Percentiles rank a stretch among this genome's conserved stretches.
Conservation (phyloP, 2,113 vertebrate genomes). For the Todiramphus chloris region DNA sequence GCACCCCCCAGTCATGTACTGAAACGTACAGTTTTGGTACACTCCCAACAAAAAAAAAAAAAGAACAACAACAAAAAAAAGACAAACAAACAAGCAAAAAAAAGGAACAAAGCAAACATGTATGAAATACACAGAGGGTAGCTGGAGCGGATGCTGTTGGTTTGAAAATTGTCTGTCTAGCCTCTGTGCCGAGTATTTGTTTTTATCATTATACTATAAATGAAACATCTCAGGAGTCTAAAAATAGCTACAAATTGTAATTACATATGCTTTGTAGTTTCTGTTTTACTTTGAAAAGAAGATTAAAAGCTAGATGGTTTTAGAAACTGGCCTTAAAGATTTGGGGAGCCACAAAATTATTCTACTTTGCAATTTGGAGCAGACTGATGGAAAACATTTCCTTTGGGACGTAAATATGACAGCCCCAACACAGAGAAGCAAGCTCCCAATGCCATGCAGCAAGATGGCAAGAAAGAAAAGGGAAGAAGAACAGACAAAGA, state of each 20-base stretch:
- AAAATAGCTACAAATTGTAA: conserved; percentile 60
- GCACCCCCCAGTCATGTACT: background rate
- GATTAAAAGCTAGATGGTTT: conserved; percentile 47
- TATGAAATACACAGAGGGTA: background rate
- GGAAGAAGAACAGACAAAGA: background rate
- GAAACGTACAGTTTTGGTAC: background rate
- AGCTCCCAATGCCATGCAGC: background rate
- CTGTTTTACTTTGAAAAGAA: conserved; percentile 42
- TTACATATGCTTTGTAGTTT: conserved; percentile 44
- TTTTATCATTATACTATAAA: conserved; percentile 39
- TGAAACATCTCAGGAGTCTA: conserved; percentile 40
- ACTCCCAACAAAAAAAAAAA: background rate
- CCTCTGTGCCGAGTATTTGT: background rate
- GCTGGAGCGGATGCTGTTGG: background rate
- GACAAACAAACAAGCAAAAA: background rate
- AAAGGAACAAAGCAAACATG: background rate
- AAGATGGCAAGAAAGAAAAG: conserved; percentile 3
- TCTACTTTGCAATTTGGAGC: conserved; percentile 4
- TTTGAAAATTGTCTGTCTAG: background rate
- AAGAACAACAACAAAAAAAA: background rate
- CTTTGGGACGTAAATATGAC: background rate
- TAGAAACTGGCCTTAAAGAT: conserved; percentile 54
- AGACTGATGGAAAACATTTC: conserved; percentile 8
- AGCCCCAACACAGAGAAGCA: background rate
- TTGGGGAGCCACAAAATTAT: conserved; percentile 48